A percentile compares a stretch with the other conserved stretches of the same genome.
phyloP scores from a whole-genome alignment of 2,113 vertebrate species.

The Phocoena phocoena region DNA sequence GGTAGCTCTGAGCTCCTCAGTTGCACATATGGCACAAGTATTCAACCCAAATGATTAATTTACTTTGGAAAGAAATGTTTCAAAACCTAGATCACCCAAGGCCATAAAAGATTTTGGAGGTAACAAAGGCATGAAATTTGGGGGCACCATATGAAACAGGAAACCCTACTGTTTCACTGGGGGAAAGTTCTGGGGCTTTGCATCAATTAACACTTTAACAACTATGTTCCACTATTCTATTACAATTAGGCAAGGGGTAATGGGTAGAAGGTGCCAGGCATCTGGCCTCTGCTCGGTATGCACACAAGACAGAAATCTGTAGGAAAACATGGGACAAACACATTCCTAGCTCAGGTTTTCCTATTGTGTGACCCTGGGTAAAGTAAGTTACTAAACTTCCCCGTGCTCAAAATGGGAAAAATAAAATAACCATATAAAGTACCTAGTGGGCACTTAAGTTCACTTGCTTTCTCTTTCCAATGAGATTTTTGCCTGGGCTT shows the following conservation, averaged over 20 bases:
- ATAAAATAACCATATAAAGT: neutral
- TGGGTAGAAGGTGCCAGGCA: neutral
- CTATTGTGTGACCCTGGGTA: neutral
- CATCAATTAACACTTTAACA: neutral
- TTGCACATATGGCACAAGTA: neutral
- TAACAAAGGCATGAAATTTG: conserved; percentile 24
- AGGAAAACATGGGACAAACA: neutral
- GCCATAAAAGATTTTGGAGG: neutral
- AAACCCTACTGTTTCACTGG: neutral
- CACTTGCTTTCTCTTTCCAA: neutral
- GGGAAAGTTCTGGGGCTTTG: neutral
- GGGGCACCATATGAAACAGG: neutral
- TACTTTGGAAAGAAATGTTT: conserved; percentile 19
- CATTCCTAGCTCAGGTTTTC: neutral
- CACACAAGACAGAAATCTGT: neutral
- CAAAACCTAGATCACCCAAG: neutral
- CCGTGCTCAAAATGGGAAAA: neutral
- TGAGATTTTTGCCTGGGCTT: neutral
- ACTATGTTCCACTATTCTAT: neutral
- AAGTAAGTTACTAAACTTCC: neutral
- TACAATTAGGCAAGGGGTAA: neutral
- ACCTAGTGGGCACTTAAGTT: neutral
- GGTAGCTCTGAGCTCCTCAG: neutral
- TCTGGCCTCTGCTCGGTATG: neutral
- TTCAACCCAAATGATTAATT: conserved; percentile 24